Conservation (phyloP, 1,140 invertebrate genomes). For the Lasaia peninsularis region DNA sequence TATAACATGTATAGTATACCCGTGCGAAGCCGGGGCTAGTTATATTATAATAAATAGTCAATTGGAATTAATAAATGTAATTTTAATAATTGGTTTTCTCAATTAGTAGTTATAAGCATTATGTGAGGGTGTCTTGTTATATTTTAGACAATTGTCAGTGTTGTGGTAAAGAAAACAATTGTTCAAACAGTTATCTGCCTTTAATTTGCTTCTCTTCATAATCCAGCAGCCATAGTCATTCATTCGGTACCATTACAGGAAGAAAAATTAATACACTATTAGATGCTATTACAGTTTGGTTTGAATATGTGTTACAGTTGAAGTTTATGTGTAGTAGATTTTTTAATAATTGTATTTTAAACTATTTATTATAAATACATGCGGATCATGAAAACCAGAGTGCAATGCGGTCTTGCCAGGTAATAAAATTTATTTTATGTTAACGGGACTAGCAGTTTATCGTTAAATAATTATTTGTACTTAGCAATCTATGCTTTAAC, state of each 20-base stretch:
- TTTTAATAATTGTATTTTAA: slow-evolving; percentile 65
- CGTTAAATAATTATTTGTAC: slow-evolving; percentile 73
- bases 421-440: slow-evolving; percentile 51
- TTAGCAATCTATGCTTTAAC: slow-evolving; percentile 65
- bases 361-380: slow-evolving; percentile 70
- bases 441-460: slow-evolving; percentile 72
- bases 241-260: slow-evolving; percentile 73
- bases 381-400: slow-evolving; percentile 72
- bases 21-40: too few species aligned
- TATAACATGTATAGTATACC: too few species aligned
- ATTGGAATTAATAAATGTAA: too few species aligned
- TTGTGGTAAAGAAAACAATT: slow-evolving; percentile 52
- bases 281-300: slow-evolving; percentile 74
- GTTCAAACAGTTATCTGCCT: slow-evolving; percentile 75
- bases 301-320: slow-evolving; percentile 74
- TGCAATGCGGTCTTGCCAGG: slow-evolving; percentile 63
- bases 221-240: slow-evolving; percentile 74
- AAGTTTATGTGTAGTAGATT: slow-evolving; percentile 71
- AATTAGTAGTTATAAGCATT: too few species aligned
- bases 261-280: slow-evolving; percentile 76
- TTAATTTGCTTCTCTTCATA: slow-evolving; percentile 69
- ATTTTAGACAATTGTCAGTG: background rate
- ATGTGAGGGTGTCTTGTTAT: too few species aligned
- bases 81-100: too few species aligned
- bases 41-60: too few species aligned